phyloP scores from a whole-genome alignment of 2,113 vertebrate species.

The Dasyornis broadbenti region DNA sequence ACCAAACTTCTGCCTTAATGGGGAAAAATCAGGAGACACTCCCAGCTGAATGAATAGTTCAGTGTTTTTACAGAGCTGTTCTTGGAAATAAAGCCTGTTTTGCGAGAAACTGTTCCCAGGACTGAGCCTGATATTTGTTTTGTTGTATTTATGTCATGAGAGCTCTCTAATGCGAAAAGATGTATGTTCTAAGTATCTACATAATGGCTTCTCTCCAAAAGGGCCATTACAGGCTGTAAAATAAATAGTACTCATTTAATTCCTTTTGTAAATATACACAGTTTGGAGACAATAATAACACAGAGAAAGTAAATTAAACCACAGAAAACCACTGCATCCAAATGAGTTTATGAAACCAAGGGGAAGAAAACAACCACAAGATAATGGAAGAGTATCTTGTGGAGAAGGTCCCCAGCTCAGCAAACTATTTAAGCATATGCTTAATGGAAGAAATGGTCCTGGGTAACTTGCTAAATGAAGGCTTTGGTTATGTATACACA shows the following conservation, averaged over 20 bases:
- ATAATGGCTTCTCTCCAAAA: slow-evolving; percentile 57
- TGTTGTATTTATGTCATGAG: slow-evolving; percentile 37
- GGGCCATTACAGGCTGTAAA: slow-evolving; percentile 47
- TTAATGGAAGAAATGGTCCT: not conserved
- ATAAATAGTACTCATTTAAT: slow-evolving; percentile 56
- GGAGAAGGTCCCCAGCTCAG: not conserved
- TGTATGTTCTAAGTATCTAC: slow-evolving; percentile 31
- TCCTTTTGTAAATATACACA: slow-evolving; percentile 53
- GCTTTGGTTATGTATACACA: not conserved
- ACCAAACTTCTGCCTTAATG: not conserved
- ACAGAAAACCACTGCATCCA: slow-evolving; percentile 33
- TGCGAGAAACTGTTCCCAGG: not conserved
- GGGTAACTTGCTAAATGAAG: not conserved
- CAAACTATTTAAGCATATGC: not conserved
- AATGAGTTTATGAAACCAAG: slow-evolving; percentile 30
- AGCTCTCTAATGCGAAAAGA: slow-evolving; percentile 36
- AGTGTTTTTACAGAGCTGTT: slow-evolving; percentile 3
- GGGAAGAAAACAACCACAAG: not conserved
- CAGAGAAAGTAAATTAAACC: slow-evolving; percentile 49
- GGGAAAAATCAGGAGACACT: not conserved
- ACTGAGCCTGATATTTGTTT: slow-evolving; percentile 10
- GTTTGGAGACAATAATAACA: slow-evolving; percentile 57
- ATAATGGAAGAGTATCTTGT: not conserved
- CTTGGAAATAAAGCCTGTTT: slow-evolving; percentile 20
- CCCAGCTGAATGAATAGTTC: not conserved